Evolutionary conservation across 2,888 invertebrate genomes (phyloP).

Genomic region (Trimorus sp.): DNA sequence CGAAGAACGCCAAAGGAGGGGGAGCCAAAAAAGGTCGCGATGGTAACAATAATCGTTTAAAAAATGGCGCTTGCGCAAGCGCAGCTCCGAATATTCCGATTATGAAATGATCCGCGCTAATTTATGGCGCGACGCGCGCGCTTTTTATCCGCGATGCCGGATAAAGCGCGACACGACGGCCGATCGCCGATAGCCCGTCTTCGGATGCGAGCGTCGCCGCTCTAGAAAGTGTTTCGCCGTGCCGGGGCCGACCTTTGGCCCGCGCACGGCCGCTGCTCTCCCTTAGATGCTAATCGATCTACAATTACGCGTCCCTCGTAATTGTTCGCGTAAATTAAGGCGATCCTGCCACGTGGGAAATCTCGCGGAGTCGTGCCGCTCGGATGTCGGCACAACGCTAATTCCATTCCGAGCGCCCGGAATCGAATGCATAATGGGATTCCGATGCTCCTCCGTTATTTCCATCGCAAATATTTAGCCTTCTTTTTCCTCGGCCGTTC

Average conservation of each 20-base stretch:
- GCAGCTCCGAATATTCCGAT: too few relatives aligned
- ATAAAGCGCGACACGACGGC: too few relatives aligned
- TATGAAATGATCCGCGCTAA: too few relatives aligned
- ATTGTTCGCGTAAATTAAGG: conserved; percentile 67
- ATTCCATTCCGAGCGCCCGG: conserved; percentile 38
- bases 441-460: conserved; percentile 44
- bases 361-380: conserved; percentile 64
- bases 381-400: conserved; percentile 44
- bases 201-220: conserved; percentile 17
- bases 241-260: conserved; percentile 61
- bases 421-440: conserved; percentile 58
- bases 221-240: conserved; percentile 65
- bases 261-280: conserved; percentile 63
- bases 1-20: not conserved
- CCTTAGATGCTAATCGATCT: conserved; percentile 67
- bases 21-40: too few relatives aligned
- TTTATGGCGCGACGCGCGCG: too few relatives aligned
- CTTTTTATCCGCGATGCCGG: too few relatives aligned
- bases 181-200: too few relatives aligned
- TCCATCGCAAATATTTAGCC: conserved; percentile 49
- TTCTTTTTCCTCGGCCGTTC: conserved; percentile 11
- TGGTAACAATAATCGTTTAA: too few relatives aligned
- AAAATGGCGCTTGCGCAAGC: too few relatives aligned
- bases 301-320: conserved; percentile 67
- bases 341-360: conserved; percentile 65